phyloP scores from a whole-genome alignment of 2,797 vertebrate genomes.

The Peromyscus nudipes region DNA sequence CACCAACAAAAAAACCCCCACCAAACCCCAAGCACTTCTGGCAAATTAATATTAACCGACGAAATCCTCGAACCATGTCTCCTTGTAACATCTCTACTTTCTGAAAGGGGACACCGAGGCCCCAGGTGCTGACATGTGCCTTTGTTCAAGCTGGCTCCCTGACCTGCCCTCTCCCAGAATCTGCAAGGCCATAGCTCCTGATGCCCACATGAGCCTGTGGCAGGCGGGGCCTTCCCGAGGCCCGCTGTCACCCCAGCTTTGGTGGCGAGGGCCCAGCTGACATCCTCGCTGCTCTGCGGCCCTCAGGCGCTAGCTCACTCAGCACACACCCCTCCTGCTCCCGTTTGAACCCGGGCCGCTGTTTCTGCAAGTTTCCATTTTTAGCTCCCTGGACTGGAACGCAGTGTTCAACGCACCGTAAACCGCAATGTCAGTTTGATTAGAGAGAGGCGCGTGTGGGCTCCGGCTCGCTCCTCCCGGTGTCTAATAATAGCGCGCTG shows the following conservation, averaged over 20 bases:
- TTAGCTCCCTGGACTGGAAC: conserved; percentile 79
- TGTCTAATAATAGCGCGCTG: conserved; percentile 78
- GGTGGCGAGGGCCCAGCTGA: not conserved
- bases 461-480: conserved; percentile 32
- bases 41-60: not conserved
- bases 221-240: not conserved
- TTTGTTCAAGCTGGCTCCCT: not conserved
- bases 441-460: conserved; percentile 73
- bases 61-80: not conserved
- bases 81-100: not conserved
- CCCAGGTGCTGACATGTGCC: not conserved
- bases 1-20: not conserved
- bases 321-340: not conserved
- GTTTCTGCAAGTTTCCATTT: conserved; percentile 77
- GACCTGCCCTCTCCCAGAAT: not conserved
- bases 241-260: not conserved
- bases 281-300: not conserved
- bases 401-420: conserved; percentile 76
- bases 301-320: not conserved
- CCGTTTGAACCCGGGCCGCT: conserved; percentile 61
- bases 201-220: not conserved
- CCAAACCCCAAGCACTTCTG: not conserved
- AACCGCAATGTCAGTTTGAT: conserved; percentile 83
- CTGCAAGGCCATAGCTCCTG: not conserved
- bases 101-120: not conserved